Conservation (phyloP, 2,797 vertebrate species). For the Xerus rutilus region DNA sequence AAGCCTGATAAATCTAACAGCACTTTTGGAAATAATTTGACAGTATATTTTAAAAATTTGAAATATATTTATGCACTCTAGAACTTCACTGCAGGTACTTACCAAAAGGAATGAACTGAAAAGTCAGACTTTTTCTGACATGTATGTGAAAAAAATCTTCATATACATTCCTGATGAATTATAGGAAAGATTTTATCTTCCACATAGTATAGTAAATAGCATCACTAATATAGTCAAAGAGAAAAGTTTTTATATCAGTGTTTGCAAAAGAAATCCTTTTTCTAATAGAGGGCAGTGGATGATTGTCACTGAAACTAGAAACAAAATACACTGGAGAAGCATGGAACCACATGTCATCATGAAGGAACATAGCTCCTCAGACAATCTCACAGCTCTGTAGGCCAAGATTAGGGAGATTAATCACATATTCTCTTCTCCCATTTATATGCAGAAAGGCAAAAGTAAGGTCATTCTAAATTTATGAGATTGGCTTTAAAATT, state of each 20-base stretch:
- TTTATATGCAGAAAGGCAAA: slow-evolving; percentile 38
- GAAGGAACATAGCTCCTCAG: not conserved
- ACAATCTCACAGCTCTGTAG: not conserved
- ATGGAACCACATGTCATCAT: not conserved
- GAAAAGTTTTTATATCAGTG: not conserved
- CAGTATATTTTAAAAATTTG: not conserved
- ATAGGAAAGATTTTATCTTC: not conserved
- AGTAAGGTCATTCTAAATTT: slow-evolving; percentile 62
- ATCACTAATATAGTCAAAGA: not conserved
- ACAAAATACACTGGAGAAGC: not conserved
- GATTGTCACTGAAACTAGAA: not conserved
- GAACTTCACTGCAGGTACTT: not conserved
- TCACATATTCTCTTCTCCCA: slow-evolving; percentile 34
- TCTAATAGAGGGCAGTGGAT: not conserved
- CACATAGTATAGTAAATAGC: not conserved
- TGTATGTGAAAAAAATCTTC: not conserved
- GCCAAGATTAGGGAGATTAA: slow-evolving; percentile 45
- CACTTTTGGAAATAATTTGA: not conserved
- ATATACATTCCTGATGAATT: not conserved
- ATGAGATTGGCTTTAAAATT: slow-evolving; percentile 71
- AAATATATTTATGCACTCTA: not conserved
- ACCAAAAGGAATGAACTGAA: not conserved
- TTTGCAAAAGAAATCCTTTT: not conserved
- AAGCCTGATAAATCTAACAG: not conserved
- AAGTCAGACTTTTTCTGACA: not conserved